Conservation (phyloP, 1,140 invertebrate genomes). For the Plodia interpunctella region DNA sequence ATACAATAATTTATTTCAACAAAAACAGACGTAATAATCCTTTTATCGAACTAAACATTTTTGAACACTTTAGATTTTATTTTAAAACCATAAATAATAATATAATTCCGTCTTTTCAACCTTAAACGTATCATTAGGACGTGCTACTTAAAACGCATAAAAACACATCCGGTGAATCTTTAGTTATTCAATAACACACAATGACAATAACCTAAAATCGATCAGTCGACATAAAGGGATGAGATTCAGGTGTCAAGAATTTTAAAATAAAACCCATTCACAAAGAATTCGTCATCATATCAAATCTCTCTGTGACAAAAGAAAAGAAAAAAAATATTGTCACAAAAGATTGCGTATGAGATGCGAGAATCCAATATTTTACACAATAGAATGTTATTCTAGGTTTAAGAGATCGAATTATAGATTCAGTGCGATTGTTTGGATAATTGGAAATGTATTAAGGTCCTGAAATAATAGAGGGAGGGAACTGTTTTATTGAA, state of each 20-base stretch:
- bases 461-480: background rate
- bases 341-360: constrained; percentile 56
- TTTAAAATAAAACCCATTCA: constrained; percentile 51
- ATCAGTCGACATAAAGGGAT: constrained; percentile 47
- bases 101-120: background rate
- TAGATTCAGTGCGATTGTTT: constrained; percentile 1
- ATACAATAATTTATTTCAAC: too few relatives aligned
- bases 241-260: constrained; percentile 66
- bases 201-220: constrained; percentile 44
- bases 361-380: constrained; percentile 60
- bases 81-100: background rate
- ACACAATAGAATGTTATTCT: constrained; percentile 65
- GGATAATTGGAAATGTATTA: constrained; percentile 10
- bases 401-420: constrained; percentile 34
- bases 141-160: constrained; percentile 16
- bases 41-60: too few relatives aligned
- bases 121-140: background rate
- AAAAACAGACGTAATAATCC: too few relatives aligned
- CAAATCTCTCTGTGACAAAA: constrained; percentile 50
- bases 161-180: constrained; percentile 38
- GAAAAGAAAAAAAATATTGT: constrained; percentile 44
- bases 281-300: constrained; percentile 60
- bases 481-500: background rate
- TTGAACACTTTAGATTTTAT: too few relatives aligned
- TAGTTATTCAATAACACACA: constrained; percentile 33